Evolutionary conservation across 2,888 invertebrate species (phyloP), one percentile per base, ranked within the genome.

Genomic region (Amiota communis): DNA sequence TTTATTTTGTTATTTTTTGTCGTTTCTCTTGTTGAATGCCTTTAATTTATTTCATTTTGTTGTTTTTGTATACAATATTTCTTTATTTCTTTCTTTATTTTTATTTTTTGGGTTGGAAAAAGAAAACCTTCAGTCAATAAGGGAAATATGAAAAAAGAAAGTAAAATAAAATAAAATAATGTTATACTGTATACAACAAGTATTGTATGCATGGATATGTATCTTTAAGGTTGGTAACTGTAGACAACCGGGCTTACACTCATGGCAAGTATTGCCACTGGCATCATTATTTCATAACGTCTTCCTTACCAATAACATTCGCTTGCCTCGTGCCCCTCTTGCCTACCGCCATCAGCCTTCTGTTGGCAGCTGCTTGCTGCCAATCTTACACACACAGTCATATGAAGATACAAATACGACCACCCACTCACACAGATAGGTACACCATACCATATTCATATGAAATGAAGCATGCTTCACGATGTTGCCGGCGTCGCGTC

Each of bases 61-160:
- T 74, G 53, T 75, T 72, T 57, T 47, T 72, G 59, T 75, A 46
- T 64, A 65, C 65, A 70, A 72, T 73, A 61, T 65, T 71, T 17
- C 53, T 59, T 11, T 72, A 73, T 65, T 67, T 15, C 61, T 69
- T 48, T 70, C 15, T 57, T 61, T 36, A 0, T 6, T 36, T 36
- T 36, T 6, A 36, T 36, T 36, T 15, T 63, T 11, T 46, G 4
- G 8, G 13, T 6, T 17, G 46, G 9, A 61, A 20, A 61, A 61
- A 46, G 8, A 63, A 46, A 8, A 63, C 36, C 23, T 8, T 17
- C 13, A 63, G 4, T 17, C 13, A 63, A 12, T 36, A 63, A 36
- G 8, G 8, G 1, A 63, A 23, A 59, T 15, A 63, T 36, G 46
- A n/a, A 13, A 15, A 59, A 15, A 15, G 11, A 15, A n/a, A 8